These are phyloP conservation scores for Ectemnius cavifrons DNA, from an alignment of 2,888 invertebrate genomes.

Conservation along the genomic window DNA sequence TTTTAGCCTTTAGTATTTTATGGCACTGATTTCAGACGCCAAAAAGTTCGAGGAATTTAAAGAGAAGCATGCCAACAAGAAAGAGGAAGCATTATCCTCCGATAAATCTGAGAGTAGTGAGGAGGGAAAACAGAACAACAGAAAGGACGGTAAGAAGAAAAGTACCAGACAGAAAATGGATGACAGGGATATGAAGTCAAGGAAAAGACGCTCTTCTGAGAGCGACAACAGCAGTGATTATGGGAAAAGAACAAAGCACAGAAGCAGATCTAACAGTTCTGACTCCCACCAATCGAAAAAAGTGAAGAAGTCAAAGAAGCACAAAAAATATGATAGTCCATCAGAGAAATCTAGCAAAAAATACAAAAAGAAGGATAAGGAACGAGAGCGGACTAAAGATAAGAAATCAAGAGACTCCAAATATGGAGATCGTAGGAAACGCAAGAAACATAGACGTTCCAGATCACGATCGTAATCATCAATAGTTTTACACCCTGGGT, in stretches of 20 bases:
- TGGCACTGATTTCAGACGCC: conserved; percentile 81
- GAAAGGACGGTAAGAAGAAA: conserved; percentile 30
- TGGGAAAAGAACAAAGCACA: conserved; percentile 58
- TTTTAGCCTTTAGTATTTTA: conserved; percentile 69
- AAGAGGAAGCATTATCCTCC: conserved; percentile 58
- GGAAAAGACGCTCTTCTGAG: conserved; percentile 41
- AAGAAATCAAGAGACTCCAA: conserved; percentile 76
- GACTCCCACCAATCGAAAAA: conserved; percentile 64
- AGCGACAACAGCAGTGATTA: conserved; percentile 47
- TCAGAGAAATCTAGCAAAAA: conserved; percentile 78
- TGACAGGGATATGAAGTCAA: conserved; percentile 59
- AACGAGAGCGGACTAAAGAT: conserved; percentile 80
- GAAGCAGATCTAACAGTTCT: conserved; percentile 58
- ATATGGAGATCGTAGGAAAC: conserved; percentile 79
- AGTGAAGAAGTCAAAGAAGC: conserved; percentile 75
- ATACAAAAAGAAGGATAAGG: conserved; percentile 81
- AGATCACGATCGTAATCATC: conserved; percentile 56
- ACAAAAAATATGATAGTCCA: conserved; percentile 72
- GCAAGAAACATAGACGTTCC: conserved; percentile 69
- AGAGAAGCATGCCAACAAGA: conserved; percentile 77
- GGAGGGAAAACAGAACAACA: conserved; percentile 45
- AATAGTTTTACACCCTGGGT: conserved; percentile 22
- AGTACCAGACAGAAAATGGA: conserved; percentile 65
- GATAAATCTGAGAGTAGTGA: conserved; percentile 67
- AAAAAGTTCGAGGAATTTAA: conserved; percentile 86